phyloP scores from a whole-genome alignment of 2,888 invertebrate genomes.

The Ichneumoninae sp. region DNA sequence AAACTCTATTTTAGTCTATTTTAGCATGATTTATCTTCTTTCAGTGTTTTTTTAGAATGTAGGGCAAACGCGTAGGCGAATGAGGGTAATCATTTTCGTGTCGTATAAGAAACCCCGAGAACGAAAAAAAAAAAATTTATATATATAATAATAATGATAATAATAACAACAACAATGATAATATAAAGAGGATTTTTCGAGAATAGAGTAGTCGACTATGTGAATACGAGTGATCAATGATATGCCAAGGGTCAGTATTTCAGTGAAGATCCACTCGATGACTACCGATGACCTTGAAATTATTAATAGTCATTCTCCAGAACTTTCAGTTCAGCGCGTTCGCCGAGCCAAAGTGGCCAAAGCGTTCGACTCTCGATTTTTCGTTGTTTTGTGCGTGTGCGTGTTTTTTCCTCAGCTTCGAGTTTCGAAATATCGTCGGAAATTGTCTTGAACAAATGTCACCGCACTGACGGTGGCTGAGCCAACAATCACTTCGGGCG shows the following conservation, averaged over 20 bases:
- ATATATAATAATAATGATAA: too few species aligned
- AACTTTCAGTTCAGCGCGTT: conserved; percentile 9
- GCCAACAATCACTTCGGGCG: conserved; percentile 17
- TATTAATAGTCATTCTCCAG: conserved; percentile 62
- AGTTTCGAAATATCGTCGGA: conserved; percentile 1
- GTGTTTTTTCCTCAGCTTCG: neutral
- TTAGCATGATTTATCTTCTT: conserved; percentile 2
- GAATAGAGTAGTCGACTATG: neutral
- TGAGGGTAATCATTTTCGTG: neutral
- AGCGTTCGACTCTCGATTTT: conserved; percentile 20
- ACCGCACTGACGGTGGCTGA: neutral
- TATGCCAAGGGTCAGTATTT: conserved; percentile 37
- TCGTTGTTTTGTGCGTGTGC: neutral
- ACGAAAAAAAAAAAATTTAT: neutral
- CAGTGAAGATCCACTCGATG: neutral
- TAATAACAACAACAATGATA: too few species aligned
- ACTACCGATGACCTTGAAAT: conserved; percentile 50
- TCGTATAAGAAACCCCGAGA: neutral
- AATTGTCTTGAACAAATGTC: neutral
- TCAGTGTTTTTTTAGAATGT: conserved; percentile 16
- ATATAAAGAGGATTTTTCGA: neutral
- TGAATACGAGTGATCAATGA: conserved; percentile 1
- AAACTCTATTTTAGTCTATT: neutral
- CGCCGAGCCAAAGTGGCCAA: neutral
- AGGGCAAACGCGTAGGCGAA: conserved; percentile 43